phyloP scores from a whole-genome alignment of 2,113 vertebrate species.

The Anoura caudifer region DNA sequence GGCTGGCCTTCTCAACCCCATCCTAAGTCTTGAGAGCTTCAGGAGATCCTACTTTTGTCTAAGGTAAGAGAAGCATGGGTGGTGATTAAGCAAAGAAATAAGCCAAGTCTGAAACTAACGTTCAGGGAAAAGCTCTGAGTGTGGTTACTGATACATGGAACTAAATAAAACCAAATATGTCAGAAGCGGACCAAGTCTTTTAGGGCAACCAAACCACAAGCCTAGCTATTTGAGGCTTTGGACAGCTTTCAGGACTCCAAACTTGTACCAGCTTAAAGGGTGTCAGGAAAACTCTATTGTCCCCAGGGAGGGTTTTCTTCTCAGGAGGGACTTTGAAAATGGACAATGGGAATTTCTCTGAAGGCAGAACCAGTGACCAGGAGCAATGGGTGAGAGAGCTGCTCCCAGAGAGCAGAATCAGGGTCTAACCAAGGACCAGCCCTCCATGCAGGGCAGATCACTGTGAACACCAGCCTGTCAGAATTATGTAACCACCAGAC shows the following conservation, averaged over 20 bases:
- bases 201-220: neutral
- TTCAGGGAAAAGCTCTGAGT: neutral
- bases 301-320: neutral
- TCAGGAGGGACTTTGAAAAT: neutral
- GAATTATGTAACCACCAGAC: neutral
- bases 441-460: neutral
- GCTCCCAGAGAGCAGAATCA: neutral
- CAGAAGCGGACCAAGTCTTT: neutral
- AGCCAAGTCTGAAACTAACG: neutral
- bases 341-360: neutral
- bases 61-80: neutral
- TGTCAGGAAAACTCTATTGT: neutral
- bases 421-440: neutral
- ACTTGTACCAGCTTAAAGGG: neutral
- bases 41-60: neutral
- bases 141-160: neutral
- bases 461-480: neutral
- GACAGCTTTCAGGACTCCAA: neutral
- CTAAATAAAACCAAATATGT: neutral
- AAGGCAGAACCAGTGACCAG: neutral
- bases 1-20: rapidly evolving
- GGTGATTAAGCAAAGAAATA: neutral
- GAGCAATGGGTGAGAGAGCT: neutral
- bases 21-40: neutral
- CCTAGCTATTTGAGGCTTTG: neutral